Evolutionary conservation across 1,140 invertebrate genomes (phyloP).

Genomic region (Drosophila kikkawai): DNA sequence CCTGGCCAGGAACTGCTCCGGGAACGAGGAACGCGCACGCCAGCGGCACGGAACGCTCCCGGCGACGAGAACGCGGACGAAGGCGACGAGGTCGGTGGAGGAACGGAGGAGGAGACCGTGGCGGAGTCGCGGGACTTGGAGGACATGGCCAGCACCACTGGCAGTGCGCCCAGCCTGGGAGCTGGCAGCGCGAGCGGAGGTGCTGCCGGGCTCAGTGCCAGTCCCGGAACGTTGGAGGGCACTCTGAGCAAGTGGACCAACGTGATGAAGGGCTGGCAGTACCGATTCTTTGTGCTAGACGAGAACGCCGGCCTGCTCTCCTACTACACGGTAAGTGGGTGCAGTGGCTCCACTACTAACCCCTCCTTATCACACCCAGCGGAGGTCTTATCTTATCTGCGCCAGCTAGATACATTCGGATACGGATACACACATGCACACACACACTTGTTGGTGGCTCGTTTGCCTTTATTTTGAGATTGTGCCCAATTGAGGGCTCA

Average conservation of each 20-base stretch:
- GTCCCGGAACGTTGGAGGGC: slow-evolving; percentile 93
- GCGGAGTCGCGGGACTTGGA: slow-evolving; percentile 29
- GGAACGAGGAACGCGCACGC: slow-evolving; percentile 2
- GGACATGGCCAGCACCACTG: slow-evolving; percentile 46
- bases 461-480: slow-evolving; percentile 17
- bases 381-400: slow-evolving; percentile 42
- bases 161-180: slow-evolving; percentile 33
- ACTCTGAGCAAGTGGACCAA: slow-evolving; percentile 99
- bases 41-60: slow-evolving; percentile 20
- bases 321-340: slow-evolving; percentile 96
- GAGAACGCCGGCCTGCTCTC: slow-evolving; percentile 97
- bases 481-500: slow-evolving; percentile 17
- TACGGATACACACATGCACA: slow-evolving; percentile 10
- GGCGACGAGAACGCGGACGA: slow-evolving; percentile 21
- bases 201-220: slow-evolving; percentile 9
- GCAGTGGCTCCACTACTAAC: slow-evolving; percentile 22
- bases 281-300: slow-evolving; percentile 99
- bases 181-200: slow-evolving; percentile 11
- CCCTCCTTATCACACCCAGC: slow-evolving; percentile 15
- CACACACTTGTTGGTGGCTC: slow-evolving; percentile 20
- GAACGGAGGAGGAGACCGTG: slow-evolving; percentile 25
- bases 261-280: slow-evolving; percentile 99
- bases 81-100: slow-evolving; percentile 12
- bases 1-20: slow-evolving; percentile 12
- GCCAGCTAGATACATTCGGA: slow-evolving; percentile 33